These are phyloP conservation scores for Orcinus orca DNA, from an alignment of 2,113 vertebrate genomes.

Conservation along the genomic window DNA sequence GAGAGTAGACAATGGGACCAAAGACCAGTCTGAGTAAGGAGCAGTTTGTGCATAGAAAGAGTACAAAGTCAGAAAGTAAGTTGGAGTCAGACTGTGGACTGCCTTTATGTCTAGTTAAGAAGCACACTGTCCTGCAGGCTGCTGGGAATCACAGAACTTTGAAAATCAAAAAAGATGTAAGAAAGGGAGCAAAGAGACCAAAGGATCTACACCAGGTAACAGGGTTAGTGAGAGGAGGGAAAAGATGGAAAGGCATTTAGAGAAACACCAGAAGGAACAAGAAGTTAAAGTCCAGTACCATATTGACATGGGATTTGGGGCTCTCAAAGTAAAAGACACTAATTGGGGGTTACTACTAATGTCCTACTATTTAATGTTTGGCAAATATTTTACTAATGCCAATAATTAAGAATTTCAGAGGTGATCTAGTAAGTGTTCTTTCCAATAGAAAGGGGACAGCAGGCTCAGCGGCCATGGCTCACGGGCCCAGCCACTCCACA, in stretches of 20 bases:
- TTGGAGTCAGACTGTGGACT: neutral
- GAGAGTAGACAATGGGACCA: neutral
- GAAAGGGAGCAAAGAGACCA: neutral
- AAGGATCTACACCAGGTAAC: neutral
- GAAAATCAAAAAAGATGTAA: neutral
- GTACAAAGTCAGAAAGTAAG: neutral
- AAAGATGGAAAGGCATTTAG: neutral
- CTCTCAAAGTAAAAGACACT: constrained; percentile 10
- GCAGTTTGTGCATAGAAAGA: neutral
- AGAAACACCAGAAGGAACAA: neutral
- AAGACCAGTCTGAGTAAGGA: neutral
- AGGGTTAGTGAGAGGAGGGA: neutral
- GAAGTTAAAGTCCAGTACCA: neutral
- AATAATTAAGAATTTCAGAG: constrained; percentile 2
- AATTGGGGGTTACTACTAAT: neutral
- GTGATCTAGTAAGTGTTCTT: neutral
- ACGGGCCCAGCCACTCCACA: too few species aligned
- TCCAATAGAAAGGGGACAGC: neutral
- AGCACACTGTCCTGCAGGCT: neutral
- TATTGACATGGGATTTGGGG: neutral
- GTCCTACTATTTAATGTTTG: neutral
- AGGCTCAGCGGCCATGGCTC: too few species aligned
- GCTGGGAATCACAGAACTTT: neutral
- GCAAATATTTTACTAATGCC: neutral
- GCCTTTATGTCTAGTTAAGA: neutral